Base-by-base conservation (phyloP, 2,113 vertebrate genomes). In the Progne subis region DNA sequence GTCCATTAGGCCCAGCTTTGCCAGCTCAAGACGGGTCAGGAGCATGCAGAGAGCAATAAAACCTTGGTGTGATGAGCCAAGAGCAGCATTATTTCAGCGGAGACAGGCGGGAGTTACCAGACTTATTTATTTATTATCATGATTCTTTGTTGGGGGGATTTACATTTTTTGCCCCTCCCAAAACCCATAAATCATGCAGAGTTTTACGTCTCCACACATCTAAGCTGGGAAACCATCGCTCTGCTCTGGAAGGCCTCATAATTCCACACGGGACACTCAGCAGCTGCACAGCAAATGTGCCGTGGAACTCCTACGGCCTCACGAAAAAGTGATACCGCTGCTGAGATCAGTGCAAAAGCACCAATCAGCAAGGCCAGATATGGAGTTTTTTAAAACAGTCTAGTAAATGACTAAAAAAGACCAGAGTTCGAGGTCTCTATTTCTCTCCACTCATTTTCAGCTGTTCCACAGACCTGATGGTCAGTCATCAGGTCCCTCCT, bases 171-270 rank as follows among this genome's bases (percentile, higher is more conserved):
- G 5, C 2, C 3, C 31, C 4, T 23, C 11, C 1, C 7, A 8
- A 50, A n/a, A 0, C 1, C 3, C 23, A 21, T 53, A 11, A 8
- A 49, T 71, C 29, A 53, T 2, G 21, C 3, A 4, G 20, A 55
- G 13, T 34, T 90, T 85, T 37, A 76, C 0, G 2, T 25, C 5
- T 76, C 7, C 53, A 14, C 16, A 56, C 19, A 26, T 37, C 34
- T 18, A 26, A 68, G 37, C 8, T 1, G 1, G 41, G 50, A 37
- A 5, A 39, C 9, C 23, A 18, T 17, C 0, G 1, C 16, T 57
- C 21, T 79, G 44, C 39, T 75, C 76, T 7, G 28, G 46, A 44
- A 65, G 46, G 26, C 24, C 56, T 52, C 47, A 3, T 1, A 65
- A 69, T 17, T 55, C 70, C 6, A 4, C 2, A 1, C 1, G 57